These are phyloP conservation scores for Tinea semifulvella DNA, from an alignment of 2,888 invertebrate genomes.

Conservation along the genomic window DNA sequence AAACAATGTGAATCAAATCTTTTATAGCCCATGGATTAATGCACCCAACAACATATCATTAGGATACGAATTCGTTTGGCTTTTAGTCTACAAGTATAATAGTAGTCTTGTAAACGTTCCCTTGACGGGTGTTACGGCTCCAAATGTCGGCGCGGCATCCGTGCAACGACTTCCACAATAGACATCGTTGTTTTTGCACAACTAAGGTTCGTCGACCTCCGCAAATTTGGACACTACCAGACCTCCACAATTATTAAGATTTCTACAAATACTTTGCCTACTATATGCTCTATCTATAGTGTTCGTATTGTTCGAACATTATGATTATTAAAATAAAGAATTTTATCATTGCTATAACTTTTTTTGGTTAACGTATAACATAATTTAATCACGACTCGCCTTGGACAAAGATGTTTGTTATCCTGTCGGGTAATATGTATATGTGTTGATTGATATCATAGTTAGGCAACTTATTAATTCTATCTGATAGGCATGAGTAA, in stretches of 20 bases:
- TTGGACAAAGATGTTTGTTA: conserved; percentile 1
- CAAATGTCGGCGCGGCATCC: conserved; percentile 15
- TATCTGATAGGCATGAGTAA: conserved; percentile 53
- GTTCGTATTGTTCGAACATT: too few species aligned
- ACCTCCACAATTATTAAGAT: conserved; percentile 28
- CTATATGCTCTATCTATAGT: too few species aligned
- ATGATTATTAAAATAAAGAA: neutral
- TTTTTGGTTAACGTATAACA: too few species aligned
- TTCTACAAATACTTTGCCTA: conserved; percentile 1
- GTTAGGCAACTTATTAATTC: conserved; percentile 34
- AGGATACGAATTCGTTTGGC: neutral
- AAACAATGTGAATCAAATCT: too few species aligned
- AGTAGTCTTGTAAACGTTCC: neutral
- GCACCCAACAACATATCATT: too few species aligned
- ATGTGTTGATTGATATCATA: conserved; percentile 11
- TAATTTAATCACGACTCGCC: too few species aligned
- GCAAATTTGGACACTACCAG: conserved; percentile 40
- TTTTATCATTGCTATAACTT: too few species aligned
- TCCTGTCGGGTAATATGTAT: neutral
- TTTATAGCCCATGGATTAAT: too few species aligned
- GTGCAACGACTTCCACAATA: conserved; percentile 46
- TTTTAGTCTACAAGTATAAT: neutral
- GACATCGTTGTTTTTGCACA: conserved; percentile 42
- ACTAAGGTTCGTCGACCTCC: conserved; percentile 37
- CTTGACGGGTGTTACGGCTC: conserved; percentile 2